Evolutionary conservation across 2,113 vertebrate species (phyloP).

Genomic region (Xenopus laevis): DNA sequence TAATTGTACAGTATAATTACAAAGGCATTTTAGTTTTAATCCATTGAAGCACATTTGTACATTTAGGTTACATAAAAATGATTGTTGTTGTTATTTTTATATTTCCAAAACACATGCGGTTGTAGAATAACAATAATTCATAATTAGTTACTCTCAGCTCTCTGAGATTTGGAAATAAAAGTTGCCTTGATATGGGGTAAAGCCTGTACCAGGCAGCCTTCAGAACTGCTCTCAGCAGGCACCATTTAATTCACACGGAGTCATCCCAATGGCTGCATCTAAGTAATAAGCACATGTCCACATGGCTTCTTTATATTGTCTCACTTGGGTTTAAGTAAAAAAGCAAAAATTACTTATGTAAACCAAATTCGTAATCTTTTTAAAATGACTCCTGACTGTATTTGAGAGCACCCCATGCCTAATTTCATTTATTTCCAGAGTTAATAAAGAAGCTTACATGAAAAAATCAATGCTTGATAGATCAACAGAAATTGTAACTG

Average conservation of each 20-base stretch:
- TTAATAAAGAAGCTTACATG: constrained; percentile 16
- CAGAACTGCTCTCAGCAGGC: constrained; percentile 29
- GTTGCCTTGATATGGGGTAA: constrained; percentile 13
- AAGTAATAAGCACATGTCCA: constrained; percentile 28
- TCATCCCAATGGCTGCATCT: constrained; percentile 27
- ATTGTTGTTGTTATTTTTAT: no score
- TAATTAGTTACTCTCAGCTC: no score
- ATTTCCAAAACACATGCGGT: no score
- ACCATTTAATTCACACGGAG: constrained; percentile 24
- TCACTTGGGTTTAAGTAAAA: background rate
- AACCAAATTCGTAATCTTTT: constrained; percentile 39
- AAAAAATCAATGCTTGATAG: no score
- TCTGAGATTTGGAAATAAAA: no score
- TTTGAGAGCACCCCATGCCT: constrained; percentile 29
- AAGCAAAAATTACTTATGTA: background rate
- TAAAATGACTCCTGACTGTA: constrained; percentile 29
- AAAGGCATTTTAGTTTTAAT: no score
- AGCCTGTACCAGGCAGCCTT: constrained; percentile 24
- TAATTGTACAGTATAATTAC: no score
- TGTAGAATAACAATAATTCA: no score
- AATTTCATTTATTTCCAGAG: constrained; percentile 24
- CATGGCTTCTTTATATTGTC: constrained; percentile 37
- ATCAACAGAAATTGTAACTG: no score
- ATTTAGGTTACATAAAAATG: no score
- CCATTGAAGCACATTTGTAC: no score